Evolutionary conservation across 2,113 vertebrate species (phyloP).

Genomic region (Sorex fumeus): DNA sequence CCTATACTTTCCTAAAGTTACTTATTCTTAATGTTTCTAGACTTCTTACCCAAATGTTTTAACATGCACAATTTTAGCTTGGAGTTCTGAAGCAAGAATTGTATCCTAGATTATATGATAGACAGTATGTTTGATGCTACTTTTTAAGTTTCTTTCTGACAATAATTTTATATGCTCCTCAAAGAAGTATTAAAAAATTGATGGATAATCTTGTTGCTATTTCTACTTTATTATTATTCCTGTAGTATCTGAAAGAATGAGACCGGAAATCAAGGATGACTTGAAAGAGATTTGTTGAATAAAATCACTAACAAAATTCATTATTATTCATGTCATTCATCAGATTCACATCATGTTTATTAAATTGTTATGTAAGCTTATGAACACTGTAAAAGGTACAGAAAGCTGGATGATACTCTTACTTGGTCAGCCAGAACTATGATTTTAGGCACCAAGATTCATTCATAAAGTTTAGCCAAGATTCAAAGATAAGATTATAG

Average conservation of each 20-base stretch:
- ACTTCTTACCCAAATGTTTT: background rate
- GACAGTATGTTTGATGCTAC: background rate
- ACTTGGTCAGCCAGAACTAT: no score
- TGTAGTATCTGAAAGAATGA: slow-evolving; percentile 22
- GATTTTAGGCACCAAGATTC: background rate
- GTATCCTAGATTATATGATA: background rate
- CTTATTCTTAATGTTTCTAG: slow-evolving; percentile 14
- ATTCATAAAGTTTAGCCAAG: background rate
- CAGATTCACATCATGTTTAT: slow-evolving; percentile 17
- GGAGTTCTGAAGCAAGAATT: slow-evolving; percentile 6
- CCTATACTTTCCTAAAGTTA: background rate
- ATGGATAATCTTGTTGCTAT: background rate
- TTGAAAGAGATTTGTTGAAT: background rate
- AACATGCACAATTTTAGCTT: background rate
- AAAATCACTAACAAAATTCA: background rate
- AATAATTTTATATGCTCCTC: background rate
- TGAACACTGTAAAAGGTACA: slow-evolving; percentile 4
- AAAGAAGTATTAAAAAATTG: slow-evolving; percentile 17
- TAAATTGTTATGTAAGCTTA: slow-evolving; percentile 2
- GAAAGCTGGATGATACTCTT: background rate
- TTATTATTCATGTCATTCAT: background rate
- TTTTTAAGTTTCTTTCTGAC: background rate
- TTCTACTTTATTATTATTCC: no score
- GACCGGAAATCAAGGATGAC: background rate
- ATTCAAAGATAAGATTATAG: background rate